Evolutionary conservation across 2,888 invertebrate genomes (phyloP), one percentile per base, ranked within the genome.

Genomic region (Blastobasis lacticolella): DNA sequence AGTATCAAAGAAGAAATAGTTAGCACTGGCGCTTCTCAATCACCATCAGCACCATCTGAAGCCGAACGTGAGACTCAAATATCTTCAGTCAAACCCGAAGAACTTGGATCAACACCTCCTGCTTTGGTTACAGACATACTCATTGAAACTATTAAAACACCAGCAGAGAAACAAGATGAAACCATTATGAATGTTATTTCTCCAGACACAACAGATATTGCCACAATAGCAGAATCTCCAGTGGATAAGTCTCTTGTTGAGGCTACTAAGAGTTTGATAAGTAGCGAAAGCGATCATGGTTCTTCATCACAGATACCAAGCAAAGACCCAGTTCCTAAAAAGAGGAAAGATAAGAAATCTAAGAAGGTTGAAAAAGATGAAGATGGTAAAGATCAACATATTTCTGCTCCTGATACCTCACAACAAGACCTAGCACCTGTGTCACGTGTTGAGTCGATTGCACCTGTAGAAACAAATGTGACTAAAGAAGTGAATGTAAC

Each of bases 231-330:
- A 40, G 49, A 49, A 43, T 37, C 49, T 9, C 49, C 43, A 40
- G 45, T 40, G 10, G 45, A 49, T 6, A 49, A 6, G n/a, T 36
- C 38, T 49, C 38, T 63, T n/a, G 36, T 54, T 42, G 60, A 64
- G 46, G 50, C 64, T 4, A 64, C 63, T 5, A 60, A 60, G 43
- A 60, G 51, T 50, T 57, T 73, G 7, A 63, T 73, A 46, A 64
- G 56, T 4, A 73, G 62, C 55, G 73, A 73, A 61, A 63, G 60
- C 10, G 66, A 67, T 38, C 66, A 73, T 50, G 69, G 68, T 4
- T 47, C 52, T 0, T 45, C 54, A 37, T 60, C 49, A 37, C 46
- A 53, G 36, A 44, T 46, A 6, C 51, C 56, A 10, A 42, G 42
- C 9, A 62, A 64, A 58, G 62, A 62, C 53, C 63, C 66, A 5